Evolutionary conservation across 2,113 vertebrate species (phyloP).

Genomic region (Rutilus rutilus): DNA sequence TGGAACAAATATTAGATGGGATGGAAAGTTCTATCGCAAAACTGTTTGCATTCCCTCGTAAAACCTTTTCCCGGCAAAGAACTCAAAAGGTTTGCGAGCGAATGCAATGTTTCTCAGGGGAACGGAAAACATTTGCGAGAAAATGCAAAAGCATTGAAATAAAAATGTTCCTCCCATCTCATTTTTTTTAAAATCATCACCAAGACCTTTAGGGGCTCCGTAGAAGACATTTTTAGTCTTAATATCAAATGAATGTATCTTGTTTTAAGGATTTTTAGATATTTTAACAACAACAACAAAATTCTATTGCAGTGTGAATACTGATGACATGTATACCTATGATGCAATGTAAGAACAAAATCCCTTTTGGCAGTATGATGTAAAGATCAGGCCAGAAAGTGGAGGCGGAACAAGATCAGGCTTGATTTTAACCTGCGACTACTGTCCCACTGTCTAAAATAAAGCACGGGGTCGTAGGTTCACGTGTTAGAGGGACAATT

Average conservation of each 20-base stretch:
- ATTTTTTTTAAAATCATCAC: no score
- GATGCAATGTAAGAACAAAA: not conserved
- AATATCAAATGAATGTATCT: not conserved
- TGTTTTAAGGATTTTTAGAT: not conserved
- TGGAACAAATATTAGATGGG: no score
- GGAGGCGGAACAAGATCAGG: not conserved
- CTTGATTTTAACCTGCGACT: not conserved
- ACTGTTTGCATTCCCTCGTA: no score
- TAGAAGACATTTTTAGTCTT: not conserved
- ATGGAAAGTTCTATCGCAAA: no score
- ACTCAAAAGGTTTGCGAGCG: no score
- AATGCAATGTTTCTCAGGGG: no score
- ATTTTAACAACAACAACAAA: not conserved
- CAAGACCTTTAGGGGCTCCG: no score
- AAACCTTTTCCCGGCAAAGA: no score
- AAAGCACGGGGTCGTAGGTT: conserved; percentile 64
- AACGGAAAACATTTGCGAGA: no score
- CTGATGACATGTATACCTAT: not conserved
- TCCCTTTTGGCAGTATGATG: not conserved
- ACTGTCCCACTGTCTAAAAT: conserved; percentile 7
- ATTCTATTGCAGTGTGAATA: not conserved
- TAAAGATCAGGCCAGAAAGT: not conserved
- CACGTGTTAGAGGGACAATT: conserved; percentile 64
- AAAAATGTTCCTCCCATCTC: no score
- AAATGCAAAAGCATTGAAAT: no score